Conservation (phyloP, 2,113 vertebrate species). For the Oreochromis spilurus region DNA sequence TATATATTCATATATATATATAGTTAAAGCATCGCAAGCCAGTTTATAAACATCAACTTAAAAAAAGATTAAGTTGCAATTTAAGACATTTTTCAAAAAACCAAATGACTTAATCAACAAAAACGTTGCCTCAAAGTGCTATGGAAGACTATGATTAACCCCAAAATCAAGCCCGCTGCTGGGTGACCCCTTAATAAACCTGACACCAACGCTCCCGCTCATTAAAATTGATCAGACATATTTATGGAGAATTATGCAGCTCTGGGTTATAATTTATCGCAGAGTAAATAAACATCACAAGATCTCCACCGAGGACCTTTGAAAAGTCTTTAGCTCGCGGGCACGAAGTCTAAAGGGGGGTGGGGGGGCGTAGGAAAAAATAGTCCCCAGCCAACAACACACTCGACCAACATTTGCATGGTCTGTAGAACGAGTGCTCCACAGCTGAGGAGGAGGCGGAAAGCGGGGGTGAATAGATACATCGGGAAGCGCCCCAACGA, state of each 20-base stretch:
- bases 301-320: constrained; percentile 8
- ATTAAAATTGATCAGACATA: constrained; percentile 55
- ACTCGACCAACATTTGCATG: constrained; percentile 9
- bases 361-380: neutral
- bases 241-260: constrained; percentile 50
- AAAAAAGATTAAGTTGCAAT: constrained; percentile 43
- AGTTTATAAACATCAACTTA: constrained; percentile 58
- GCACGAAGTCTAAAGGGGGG: neutral
- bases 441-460: neutral
- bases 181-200: constrained; percentile 22
- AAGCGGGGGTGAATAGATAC: neutral
- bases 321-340: constrained; percentile 1
- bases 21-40: constrained; percentile 65
- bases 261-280: constrained; percentile 40
- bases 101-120: constrained; percentile 39
- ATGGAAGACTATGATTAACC: constrained; percentile 74
- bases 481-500: neutral
- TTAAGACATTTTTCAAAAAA: constrained; percentile 45
- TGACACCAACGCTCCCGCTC: constrained; percentile 13
- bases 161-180: constrained; percentile 43
- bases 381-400: neutral
- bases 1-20: constrained; percentile 26
- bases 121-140: constrained; percentile 61
- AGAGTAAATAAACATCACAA: constrained; percentile 25
- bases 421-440: neutral